Base-by-base conservation (phyloP, 1,140 invertebrate genomes). In the Nebria ingens region DNA sequence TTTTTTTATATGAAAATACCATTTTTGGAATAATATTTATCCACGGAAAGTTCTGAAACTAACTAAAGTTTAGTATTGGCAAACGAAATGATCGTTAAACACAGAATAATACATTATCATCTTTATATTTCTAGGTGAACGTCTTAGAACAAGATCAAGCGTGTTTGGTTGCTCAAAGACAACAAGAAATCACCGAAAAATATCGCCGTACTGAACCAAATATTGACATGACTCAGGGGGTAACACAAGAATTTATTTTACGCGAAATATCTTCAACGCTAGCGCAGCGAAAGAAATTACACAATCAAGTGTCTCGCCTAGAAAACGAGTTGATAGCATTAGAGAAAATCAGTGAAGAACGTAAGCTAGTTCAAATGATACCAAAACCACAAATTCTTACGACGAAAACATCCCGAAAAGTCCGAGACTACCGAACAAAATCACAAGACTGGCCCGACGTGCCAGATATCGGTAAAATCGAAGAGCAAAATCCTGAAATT, bases 401-500 rank as follows among this genome's bases (percentile, higher is more conserved):
- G 2, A 54, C 53, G n/a, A 67, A 67, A 56, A 29, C 61, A 9
- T 67, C 67, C 13, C 75, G 86, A 1, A 88, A 88, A 65, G 79
- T 75, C 34, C 73, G 87, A 20, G 87, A 89, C 54, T 79, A 83
- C 55, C 77, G 88, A 1, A 83, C 85, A 1, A 74, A 88, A 2
- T 90, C 87, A 1, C 89, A 92, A 68, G 89, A 93, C 64, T 93
- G 89, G 89, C 89, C 90, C 0, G 88, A 91, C 59, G 86, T 93
- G 20, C 89, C 89, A 0, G 88, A 91, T 60, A 82, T 92, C 22
- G 89, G 85, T 1, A 92, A 91, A 70, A 93, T 93, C 56, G 86
- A 92, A 63, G 91, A 93, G 64, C 90, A 91, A 63, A 92, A 93
- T 76, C 91, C 89, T 0, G 90, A 93, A 70, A 81, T 92, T 40